A percentile compares a stretch with the other conserved stretches of the same genome.
Conservation (phyloP, 2,797 vertebrate genomes). For the Arremon aurantiirostris region DNA sequence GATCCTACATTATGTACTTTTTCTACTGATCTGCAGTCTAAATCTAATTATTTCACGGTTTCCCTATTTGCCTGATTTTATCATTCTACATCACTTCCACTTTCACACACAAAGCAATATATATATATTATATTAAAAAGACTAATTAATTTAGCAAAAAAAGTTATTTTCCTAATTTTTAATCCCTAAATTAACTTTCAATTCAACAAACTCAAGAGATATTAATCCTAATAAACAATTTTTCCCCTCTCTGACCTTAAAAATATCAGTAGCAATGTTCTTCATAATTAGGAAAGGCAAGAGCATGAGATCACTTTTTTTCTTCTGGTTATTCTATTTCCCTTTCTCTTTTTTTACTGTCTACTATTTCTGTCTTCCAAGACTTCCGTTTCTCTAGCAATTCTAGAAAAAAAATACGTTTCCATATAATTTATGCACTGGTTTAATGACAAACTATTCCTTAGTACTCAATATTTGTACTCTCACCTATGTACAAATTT, state of each 20-base stretch:
- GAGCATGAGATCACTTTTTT: not conserved
- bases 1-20: not conserved
- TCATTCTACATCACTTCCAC: not conserved
- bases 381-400: not conserved
- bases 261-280: not conserved
- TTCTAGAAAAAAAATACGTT: not conserved
- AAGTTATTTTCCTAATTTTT: not conserved
- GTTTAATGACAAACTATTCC: not conserved
- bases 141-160: not conserved
- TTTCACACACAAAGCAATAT: not conserved
- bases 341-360: not conserved
- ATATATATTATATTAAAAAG: not conserved
- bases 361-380: not conserved
- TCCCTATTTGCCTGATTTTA: not conserved
- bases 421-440: not conserved
- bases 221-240: not conserved
- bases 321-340: not conserved
- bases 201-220: not conserved
- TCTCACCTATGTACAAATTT: accelerated
- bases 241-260: not conserved
- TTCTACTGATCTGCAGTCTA: not conserved
- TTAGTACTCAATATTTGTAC: not conserved
- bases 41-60: not conserved
- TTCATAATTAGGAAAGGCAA: not conserved
- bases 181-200: not conserved